Conservation (phyloP, 2,888 invertebrate genomes). For the Drosophila bunnanda region DNA sequence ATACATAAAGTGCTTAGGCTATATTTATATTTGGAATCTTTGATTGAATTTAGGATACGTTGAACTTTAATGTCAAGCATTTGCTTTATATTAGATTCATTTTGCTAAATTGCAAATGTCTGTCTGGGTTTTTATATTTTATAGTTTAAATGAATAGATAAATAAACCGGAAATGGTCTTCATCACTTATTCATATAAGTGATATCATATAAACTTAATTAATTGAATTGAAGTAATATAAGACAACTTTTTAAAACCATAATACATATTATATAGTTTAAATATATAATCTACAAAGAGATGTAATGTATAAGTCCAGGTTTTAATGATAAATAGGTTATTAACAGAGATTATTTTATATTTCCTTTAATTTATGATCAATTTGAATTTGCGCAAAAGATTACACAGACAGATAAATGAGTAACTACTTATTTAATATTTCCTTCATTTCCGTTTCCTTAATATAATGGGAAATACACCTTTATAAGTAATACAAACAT, state of each 20-base stretch:
- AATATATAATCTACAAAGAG: no score
- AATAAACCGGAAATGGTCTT: background rate
- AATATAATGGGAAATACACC: background rate
- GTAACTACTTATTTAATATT: background rate
- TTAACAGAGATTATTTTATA: background rate
- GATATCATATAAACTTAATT: background rate
- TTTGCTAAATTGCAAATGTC: background rate
- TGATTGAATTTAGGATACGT: slow-evolving; percentile 10
- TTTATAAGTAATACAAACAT: background rate
- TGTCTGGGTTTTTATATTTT: background rate
- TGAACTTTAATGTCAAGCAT: slow-evolving; percentile 15
- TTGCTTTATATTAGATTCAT: slow-evolving; percentile 1
- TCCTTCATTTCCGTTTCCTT: background rate
- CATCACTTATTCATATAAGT: no score
- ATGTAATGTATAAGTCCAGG: no score
- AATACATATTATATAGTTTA: background rate
- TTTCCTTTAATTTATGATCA: background rate
- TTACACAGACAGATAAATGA: background rate
- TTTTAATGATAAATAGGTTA: background rate
- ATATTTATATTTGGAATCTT: slow-evolving; percentile 17
- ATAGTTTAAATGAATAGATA: background rate
- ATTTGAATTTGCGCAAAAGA: background rate
- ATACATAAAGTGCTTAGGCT: slow-evolving; percentile 8
- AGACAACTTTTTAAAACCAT: no score
- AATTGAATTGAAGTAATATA: background rate